Conservation (phyloP, 2,888 invertebrate species). For the Chymomyza caudatula region DNA sequence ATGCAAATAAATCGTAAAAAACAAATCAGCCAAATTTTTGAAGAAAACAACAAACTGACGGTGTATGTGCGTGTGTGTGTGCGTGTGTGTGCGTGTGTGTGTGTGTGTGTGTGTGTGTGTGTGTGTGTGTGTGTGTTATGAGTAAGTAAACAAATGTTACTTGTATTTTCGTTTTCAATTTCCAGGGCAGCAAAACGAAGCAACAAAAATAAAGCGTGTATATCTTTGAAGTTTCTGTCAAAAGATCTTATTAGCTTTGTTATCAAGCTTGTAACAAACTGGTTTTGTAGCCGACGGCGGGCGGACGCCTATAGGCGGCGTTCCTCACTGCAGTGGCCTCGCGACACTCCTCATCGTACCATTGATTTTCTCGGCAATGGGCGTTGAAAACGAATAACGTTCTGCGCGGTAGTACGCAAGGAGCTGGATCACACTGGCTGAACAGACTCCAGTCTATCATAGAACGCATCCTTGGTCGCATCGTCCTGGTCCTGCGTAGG, state of each 20-base stretch:
- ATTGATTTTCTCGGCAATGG: too few relatives aligned
- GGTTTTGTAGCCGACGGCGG: too few relatives aligned
- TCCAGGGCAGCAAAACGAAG: neutral
- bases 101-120: too few relatives aligned
- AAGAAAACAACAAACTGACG: neutral
- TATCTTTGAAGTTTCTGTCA: neutral
- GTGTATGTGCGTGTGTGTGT: neutral
- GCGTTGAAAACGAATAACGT: too few relatives aligned
- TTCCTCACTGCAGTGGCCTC: too few relatives aligned
- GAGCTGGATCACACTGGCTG: too few relatives aligned
- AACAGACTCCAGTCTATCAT: too few relatives aligned
- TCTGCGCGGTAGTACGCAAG: too few relatives aligned
- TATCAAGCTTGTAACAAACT: neutral
- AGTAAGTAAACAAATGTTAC: neutral
- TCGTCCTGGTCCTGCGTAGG: too few relatives aligned
- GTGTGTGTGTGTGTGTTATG: neutral
- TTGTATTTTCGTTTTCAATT: neutral
- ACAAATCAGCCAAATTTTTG: neutral
- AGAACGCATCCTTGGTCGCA: too few relatives aligned
- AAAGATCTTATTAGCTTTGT: neutral
- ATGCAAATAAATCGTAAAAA: slow-evolving; percentile 26
- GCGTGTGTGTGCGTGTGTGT: neutral
- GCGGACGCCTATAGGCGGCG: too few relatives aligned
- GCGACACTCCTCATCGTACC: too few relatives aligned
- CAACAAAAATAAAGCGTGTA: neutral